Evolutionary conservation across 2,797 vertebrate genomes (phyloP).

Genomic region (Hemitrygon akajei): DNA sequence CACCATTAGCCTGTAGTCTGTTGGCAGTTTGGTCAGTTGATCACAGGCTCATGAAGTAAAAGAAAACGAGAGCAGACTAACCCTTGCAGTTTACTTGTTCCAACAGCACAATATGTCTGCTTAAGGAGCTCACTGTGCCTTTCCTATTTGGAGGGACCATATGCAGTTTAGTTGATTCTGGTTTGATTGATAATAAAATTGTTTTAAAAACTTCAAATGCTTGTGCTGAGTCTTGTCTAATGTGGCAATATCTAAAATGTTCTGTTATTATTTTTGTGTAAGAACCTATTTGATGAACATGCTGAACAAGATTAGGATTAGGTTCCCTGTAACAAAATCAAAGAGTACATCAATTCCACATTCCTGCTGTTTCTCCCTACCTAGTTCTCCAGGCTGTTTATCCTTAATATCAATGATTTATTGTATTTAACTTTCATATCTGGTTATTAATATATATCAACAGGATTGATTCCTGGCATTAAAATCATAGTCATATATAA

Average conservation of each 20-base stretch:
- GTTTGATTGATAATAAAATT: slow-evolving; percentile 26
- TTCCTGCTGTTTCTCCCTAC: not conserved
- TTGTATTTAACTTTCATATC: not conserved
- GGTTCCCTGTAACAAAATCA: not conserved
- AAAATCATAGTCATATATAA: too few relatives aligned
- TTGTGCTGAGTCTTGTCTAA: not conserved
- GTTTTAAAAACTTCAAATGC: not conserved
- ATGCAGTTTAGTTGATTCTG: not conserved
- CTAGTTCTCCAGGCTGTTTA: not conserved
- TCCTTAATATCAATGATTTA: not conserved
- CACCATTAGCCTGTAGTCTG: not conserved
- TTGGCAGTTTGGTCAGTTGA: not conserved
- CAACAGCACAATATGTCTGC: not conserved
- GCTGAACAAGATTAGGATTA: not conserved
- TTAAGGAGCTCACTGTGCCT: slow-evolving; percentile 27
- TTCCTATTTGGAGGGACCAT: slow-evolving; percentile 14
- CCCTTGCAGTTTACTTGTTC: not conserved
- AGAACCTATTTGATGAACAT: not conserved
- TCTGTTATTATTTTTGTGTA: not conserved
- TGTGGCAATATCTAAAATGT: not conserved
- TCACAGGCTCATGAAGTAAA: not conserved
- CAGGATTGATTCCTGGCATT: too few relatives aligned
- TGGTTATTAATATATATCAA: too few relatives aligned
- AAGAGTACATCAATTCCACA: not conserved
- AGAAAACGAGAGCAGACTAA: not conserved